Evolutionary conservation across 2,113 vertebrate species (phyloP), one percentile per base, ranked within the genome.

Genomic region (Papio anubis): DNA sequence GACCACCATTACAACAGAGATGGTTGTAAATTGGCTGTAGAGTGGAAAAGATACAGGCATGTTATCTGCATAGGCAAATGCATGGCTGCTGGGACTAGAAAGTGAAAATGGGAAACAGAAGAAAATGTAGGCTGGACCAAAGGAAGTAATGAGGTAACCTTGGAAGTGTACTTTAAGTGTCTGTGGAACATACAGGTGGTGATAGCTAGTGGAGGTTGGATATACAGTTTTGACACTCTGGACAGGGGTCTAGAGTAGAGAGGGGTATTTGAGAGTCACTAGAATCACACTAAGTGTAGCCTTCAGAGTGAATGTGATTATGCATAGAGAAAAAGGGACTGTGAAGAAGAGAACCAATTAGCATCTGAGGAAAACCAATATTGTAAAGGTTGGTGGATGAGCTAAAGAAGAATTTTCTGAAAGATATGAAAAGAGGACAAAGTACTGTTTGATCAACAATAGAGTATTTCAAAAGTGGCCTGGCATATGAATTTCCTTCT

Each of bases 391-490:
- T 81, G 40, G 32, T 75, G 84, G 57, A 93, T 57, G 13, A 93
- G 61, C 27, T 64, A 64, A 64, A 64, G 61, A 64, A 27, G 27
- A 64, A 64, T 64, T 90, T 96, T 96, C 72, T 96, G 66, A 94
- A 94, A 81, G 40, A 95, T 61, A 85, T 21, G 40, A 81, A 90
- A 95, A 78, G 10, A 92, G 17, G 43, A 88, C n/a, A 95, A 84
- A 96, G 48, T 64, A 85, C 38, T 32, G 79, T 96, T 86, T 93
- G 55, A 88, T 93, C 27, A 91, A 95, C 6, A 87, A 32, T 57
- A 81, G 88, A 92, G 3, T 81, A 89, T 76, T 88, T 94, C 64
- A 92, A 79, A 6, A 85, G 55, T 38, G 18, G 14, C 84, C 57
- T 61, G 84, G 23, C 35, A 73, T 50, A 66, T 72, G 21, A 13